Evolutionary conservation across 2,113 vertebrate genomes (phyloP), one percentile per base, ranked within the genome.

Genomic region (Zeus faber): DNA sequence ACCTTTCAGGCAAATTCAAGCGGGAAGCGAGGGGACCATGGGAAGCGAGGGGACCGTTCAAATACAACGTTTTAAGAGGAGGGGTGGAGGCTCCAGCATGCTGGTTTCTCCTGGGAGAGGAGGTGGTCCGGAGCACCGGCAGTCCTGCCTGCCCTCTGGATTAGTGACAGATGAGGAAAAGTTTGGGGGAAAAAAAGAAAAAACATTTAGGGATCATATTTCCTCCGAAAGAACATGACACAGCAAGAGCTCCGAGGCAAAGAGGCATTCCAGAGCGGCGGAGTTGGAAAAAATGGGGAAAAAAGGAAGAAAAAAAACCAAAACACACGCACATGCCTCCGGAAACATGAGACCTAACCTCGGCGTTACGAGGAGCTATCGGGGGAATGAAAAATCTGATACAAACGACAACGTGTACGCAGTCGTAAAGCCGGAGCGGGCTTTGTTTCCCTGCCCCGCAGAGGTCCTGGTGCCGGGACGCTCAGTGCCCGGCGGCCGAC

Each of bases 401-500:
- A 35, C 3, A 35, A 10, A 13, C 8, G 5, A 3, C 5, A 14
- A 14, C 3, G 8, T 31, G 0, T 17, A 58, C 70, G 29, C 33
- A 49, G 45, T 49, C 27, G 41, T 52, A 18, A 23, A 18, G 47
- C 24, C 20, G 29, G 25, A 17, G 20, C n/a, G n/a, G n/a, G n/a
- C n/a, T n/a, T n/a, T n/a, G n/a, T n/a, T n/a, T n/a, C n/a, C n/a
- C n/a, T n/a, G n/a, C n/a, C n/a, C n/a, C n/a, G n/a, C n/a, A n/a
- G n/a, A n/a, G n/a, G n/a, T n/a, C n/a, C n/a, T 57, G 23, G 69
- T 61, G 66, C 55, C 39, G 53, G 47, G 41, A 41, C 49, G 29
- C 64, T 60, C 53, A 67, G 14, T 87, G 47, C 65, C 18, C 11
- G 18, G 10, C 64, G 53, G 37, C 54, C 61, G 57, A 66, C 84